A percentile compares a stretch with the other conserved stretches of the same genome.
Conservation (phyloP, 1,140 invertebrate species). For the Planococcus citri region DNA sequence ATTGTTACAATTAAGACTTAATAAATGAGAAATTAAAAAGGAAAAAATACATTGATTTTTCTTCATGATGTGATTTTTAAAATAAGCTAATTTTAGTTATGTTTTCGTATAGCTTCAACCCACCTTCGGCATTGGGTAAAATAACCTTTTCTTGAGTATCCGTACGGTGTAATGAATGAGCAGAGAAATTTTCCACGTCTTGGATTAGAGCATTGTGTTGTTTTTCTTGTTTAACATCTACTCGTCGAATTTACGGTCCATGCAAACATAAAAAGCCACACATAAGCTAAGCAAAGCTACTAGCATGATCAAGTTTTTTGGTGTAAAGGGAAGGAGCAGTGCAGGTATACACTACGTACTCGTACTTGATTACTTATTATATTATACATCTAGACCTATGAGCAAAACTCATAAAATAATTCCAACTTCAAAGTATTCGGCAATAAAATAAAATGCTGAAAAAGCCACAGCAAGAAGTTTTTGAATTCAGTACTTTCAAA, state of each 20-base stretch:
- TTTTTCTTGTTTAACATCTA: conserved; percentile 63
- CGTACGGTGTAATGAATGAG: conserved; percentile 54
- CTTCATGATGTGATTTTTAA: background rate
- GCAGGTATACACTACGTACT: no score
- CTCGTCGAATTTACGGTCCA: background rate
- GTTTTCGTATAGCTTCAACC: no score
- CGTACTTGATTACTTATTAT: no score
- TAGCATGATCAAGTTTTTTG: no score
- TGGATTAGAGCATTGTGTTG: conserved; percentile 58
- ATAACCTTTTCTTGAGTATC: conserved; percentile 66
- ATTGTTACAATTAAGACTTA: no score
- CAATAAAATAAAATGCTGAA: no score
- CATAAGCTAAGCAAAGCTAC: background rate
- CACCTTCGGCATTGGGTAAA: conserved; percentile 66
- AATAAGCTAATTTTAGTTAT: background rate
- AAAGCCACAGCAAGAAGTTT: no score
- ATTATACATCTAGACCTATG: no score
- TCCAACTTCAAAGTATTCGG: no score
- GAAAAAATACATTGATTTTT: conserved; percentile 20
- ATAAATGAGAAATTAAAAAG: conserved; percentile 8
- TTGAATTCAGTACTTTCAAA: no score
- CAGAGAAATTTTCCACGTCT: conserved; percentile 56
- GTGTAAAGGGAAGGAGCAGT: no score
- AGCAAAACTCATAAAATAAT: no score
- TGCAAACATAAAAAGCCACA: conserved; percentile 12